Conservation (phyloP, 2,888 invertebrate genomes). For the Lamproptera curius region DNA sequence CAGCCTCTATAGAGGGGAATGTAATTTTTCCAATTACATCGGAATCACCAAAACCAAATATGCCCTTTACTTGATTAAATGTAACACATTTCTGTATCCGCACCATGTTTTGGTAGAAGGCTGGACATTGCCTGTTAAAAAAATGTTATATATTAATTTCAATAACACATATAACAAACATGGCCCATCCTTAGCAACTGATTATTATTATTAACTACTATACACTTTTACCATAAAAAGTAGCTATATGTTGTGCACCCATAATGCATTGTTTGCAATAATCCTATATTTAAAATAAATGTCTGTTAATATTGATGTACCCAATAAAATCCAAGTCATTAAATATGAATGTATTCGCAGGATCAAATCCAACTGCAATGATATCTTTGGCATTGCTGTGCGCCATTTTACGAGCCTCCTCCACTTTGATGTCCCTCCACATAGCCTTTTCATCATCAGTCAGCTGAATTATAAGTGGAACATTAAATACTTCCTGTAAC, state of each 20-base stretch:
- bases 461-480: constrained; percentile 96
- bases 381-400: constrained; percentile 98
- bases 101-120: constrained; percentile 95
- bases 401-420: constrained; percentile 91
- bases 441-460: constrained; percentile 99
- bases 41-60: constrained; percentile 98
- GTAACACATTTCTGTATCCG: constrained; percentile 96
- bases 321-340: constrained; percentile 96
- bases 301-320: too few species aligned
- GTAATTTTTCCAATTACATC: constrained; percentile 97
- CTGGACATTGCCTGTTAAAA: constrained; percentile 84
- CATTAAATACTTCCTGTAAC: constrained; percentile 97
- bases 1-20: constrained; percentile 98
- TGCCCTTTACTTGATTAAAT: constrained; percentile 98
- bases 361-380: constrained; percentile 96
- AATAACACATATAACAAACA: too few species aligned
- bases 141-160: constrained; percentile 13
- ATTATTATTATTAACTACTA: too few species aligned
- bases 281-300: too few species aligned
- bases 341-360: constrained; percentile 97
- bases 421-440: constrained; percentile 96
- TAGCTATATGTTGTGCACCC: too few species aligned
- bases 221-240: too few species aligned
- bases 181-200: too few species aligned
- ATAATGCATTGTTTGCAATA: too few species aligned